Percentiles rank a stretch among this genome's conserved stretches.
Conservation (phyloP, 2,797 vertebrate genomes). For the Acrossocheilus wenchowensis region DNA sequence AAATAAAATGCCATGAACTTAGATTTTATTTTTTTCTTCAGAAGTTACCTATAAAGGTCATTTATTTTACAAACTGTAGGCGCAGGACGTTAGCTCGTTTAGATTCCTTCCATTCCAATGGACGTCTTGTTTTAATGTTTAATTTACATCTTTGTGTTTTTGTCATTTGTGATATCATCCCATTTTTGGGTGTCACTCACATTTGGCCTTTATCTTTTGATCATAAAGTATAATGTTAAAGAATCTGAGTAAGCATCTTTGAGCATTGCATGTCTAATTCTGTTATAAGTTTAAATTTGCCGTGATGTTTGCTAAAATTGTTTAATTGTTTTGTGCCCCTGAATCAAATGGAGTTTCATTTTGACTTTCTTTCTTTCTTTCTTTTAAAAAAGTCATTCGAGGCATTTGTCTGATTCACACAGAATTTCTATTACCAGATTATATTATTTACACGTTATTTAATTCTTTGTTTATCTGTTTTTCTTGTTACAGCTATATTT, state of each 20-base stretch:
- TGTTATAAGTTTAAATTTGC: background rate
- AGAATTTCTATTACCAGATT: background rate
- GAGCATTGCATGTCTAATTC: background rate
- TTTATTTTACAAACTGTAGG: background rate
- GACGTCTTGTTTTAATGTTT: background rate
- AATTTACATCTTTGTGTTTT: background rate
- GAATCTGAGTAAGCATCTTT: background rate
- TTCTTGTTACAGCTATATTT: background rate
- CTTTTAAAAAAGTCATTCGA: background rate
- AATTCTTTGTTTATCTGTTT: background rate
- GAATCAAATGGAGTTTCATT: background rate
- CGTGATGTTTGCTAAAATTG: background rate
- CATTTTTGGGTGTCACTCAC: background rate
- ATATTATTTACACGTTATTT: too few species aligned
- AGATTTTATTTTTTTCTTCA: background rate
- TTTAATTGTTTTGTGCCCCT: background rate
- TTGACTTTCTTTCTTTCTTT: background rate
- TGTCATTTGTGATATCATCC: background rate
- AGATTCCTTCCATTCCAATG: background rate
- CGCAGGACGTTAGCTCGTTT: background rate
- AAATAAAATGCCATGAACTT: too few species aligned
- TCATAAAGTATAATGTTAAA: background rate
- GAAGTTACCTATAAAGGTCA: background rate
- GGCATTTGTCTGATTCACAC: background rate
- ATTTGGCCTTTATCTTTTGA: background rate